Evolutionary conservation across 1,140 invertebrate species (phyloP).

Genomic region (Philotrypesis tridentata): DNA sequence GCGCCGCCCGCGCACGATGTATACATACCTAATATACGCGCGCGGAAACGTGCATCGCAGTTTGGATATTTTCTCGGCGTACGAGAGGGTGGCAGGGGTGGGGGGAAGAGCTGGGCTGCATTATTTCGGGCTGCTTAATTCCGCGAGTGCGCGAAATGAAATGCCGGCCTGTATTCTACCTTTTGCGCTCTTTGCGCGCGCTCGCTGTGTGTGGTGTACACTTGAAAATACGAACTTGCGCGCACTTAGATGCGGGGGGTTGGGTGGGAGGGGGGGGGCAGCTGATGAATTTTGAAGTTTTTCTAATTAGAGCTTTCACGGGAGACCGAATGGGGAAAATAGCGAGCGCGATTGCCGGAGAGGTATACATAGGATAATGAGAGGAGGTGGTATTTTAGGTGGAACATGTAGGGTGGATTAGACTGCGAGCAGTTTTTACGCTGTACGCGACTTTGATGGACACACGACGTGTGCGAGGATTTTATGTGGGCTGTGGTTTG

Average conservation of each 20-base stretch:
- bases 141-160: slow-evolving; percentile 1
- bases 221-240: neutral
- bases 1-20: neutral
- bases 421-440: too few species aligned
- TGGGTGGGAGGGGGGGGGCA: too few species aligned
- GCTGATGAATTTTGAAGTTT: neutral
- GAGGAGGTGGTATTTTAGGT: too few species aligned
- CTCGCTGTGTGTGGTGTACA: neutral
- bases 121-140: slow-evolving; percentile 5
- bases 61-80: neutral
- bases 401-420: too few species aligned
- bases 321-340: neutral
- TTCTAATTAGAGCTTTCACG: neutral
- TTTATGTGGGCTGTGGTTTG: too few species aligned
- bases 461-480: too few species aligned
- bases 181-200: too few species aligned
- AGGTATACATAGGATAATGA: too few species aligned
- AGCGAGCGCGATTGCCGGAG: too few species aligned
- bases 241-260: neutral
- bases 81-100: too few species aligned
- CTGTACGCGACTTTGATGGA: too few species aligned
- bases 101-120: neutral
- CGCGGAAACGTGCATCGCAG: neutral
- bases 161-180: neutral
- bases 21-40: neutral